phyloP scores from a whole-genome alignment of 2,888 invertebrate genomes.

The Alloscopus bannaensis region DNA sequence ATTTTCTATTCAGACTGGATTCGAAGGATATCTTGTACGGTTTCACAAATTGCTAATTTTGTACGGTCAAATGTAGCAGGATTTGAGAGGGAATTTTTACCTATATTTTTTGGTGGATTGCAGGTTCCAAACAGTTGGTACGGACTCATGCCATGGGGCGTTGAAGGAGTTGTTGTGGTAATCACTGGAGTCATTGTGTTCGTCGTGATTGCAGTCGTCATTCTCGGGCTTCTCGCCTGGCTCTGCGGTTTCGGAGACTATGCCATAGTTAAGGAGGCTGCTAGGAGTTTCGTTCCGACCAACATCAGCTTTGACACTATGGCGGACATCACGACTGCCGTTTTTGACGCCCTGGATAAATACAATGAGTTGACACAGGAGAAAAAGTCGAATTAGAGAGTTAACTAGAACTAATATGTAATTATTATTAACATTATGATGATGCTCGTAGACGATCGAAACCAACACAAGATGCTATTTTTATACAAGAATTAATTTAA shows the following conservation, averaged over 20 bases:
- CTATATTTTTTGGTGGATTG: constrained; percentile 28
- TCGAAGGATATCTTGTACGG: constrained; percentile 73
- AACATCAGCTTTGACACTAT: constrained; percentile 66
- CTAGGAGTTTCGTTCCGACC: constrained; percentile 68
- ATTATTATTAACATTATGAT: neutral
- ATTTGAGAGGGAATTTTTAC: constrained; percentile 7
- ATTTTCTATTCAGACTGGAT: constrained; percentile 72
- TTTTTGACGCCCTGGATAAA: constrained; percentile 71
- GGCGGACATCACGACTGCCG: constrained; percentile 66
- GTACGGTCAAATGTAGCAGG: too few relatives aligned
- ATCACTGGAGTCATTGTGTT: constrained; percentile 72
- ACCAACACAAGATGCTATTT: too few relatives aligned
- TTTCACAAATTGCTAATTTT: too few relatives aligned
- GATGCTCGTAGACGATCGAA: neutral
- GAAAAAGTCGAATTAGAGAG: constrained; percentile 43
- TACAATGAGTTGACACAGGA: constrained; percentile 67
- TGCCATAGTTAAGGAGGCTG: constrained; percentile 71
- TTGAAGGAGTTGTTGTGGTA: constrained; percentile 72
- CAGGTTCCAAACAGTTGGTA: constrained; percentile 73
- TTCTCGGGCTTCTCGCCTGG: constrained; percentile 72
- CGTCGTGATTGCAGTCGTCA: constrained; percentile 70
- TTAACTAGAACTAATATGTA: neutral
- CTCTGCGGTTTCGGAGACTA: constrained; percentile 71
- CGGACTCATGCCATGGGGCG: constrained; percentile 73
- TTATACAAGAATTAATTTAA: too few relatives aligned